These are phyloP conservation scores for Amaurobius ferox DNA, from an alignment of 2,888 invertebrate genomes.

Conservation along the genomic window DNA sequence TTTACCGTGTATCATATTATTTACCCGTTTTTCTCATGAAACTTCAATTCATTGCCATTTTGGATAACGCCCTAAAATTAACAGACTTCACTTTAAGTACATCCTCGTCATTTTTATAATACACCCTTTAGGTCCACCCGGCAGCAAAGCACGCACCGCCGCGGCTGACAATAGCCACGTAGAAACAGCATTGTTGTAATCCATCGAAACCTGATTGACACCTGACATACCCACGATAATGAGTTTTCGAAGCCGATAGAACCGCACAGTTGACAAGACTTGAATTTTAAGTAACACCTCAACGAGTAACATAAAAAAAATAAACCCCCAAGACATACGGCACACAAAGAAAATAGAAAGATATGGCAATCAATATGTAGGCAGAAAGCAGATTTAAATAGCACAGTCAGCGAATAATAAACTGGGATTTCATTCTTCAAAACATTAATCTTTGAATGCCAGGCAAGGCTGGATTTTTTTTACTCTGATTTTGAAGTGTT, in stretches of 20 bases:
- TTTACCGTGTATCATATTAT: too few species aligned
- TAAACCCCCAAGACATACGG: slow-evolving; percentile 16
- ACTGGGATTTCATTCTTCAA: not conserved
- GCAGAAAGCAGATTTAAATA: slow-evolving; percentile 52
- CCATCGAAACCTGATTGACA: slow-evolving; percentile 40
- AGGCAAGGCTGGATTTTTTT: not conserved
- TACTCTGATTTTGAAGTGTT: not conserved
- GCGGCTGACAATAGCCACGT: slow-evolving; percentile 39
- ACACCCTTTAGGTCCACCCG: not conserved
- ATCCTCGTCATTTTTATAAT: not conserved
- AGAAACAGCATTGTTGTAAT: slow-evolving; percentile 33
- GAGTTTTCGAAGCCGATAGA: slow-evolving; percentile 62
- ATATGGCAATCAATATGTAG: slow-evolving; percentile 55
- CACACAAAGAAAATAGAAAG: slow-evolving; percentile 26
- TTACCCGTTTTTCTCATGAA: too few species aligned
- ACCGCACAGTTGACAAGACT: slow-evolving; percentile 58
- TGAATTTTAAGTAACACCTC: slow-evolving; percentile 69
- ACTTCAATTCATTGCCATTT: too few species aligned
- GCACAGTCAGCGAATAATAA: slow-evolving; percentile 10
- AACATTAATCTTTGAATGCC: slow-evolving; percentile 4
- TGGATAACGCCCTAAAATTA: too few species aligned
- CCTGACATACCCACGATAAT: slow-evolving; percentile 61
- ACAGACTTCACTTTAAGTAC: not conserved
- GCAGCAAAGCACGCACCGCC: slow-evolving; percentile 12
- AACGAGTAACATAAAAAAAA: slow-evolving; percentile 22